phyloP scores from a whole-genome alignment of 2,113 vertebrate species.

The Lucifuga dentata region DNA sequence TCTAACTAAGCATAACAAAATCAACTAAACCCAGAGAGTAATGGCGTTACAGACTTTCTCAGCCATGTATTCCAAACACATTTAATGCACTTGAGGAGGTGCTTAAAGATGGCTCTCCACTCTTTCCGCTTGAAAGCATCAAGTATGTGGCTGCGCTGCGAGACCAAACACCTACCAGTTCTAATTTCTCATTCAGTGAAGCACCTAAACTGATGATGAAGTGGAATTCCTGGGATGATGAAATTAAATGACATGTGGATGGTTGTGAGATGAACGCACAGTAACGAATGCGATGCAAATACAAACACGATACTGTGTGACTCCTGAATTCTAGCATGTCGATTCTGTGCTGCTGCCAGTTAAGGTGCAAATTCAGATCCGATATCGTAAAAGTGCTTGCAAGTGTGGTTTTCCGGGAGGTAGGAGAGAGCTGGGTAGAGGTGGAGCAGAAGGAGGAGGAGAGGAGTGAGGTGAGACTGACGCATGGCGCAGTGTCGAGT shows the following conservation, averaged over 20 bases:
- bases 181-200: conserved; percentile 33
- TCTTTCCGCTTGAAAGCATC: no score
- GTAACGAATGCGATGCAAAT: conserved; percentile 17
- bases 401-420: conserved; percentile 48
- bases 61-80: neutral
- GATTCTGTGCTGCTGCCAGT: conserved; percentile 39
- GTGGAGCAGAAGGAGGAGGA: conserved; percentile 45
- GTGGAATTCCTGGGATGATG: conserved; percentile 33
- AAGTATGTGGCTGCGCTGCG: no score
- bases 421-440: conserved; percentile 37
- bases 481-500: conserved; percentile 65
- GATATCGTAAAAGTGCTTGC: conserved; percentile 72
- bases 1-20: no score
- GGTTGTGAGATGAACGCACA: conserved; percentile 27
- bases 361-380: conserved; percentile 61
- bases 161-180: conserved; percentile 16
- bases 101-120: neutral
- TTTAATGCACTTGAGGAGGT: neutral
- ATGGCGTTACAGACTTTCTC: neutral
- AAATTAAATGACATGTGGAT: conserved; percentile 27
- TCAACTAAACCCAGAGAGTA: neutral
- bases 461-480: conserved; percentile 62
- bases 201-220: neutral
- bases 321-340: conserved; percentile 10
- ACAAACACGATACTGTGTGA: conserved; percentile 44